A percentile compares a stretch with the other conserved stretches of the same genome.
Evolutionary conservation across 2,797 vertebrate species (phyloP).

Genomic region (Bradypodion pumilum): DNA sequence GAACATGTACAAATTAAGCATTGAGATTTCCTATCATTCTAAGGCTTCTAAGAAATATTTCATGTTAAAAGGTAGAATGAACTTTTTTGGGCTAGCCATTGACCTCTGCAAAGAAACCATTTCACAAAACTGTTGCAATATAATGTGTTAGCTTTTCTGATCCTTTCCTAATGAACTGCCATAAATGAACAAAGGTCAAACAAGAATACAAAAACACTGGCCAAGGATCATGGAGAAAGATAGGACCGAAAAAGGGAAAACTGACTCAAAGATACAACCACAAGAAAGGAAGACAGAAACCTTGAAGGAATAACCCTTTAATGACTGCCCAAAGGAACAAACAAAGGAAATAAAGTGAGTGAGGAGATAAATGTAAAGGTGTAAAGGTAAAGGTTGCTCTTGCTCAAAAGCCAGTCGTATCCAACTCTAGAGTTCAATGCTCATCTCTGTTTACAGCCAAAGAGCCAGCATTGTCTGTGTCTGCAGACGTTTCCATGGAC

Average conservation of each 20-base stretch:
- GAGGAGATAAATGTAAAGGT: neutral
- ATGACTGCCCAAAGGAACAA: neutral
- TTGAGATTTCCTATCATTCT: neutral
- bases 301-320: neutral
- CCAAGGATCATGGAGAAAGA: neutral
- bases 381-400: no score
- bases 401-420: no score
- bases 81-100: neutral
- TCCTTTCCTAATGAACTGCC: neutral
- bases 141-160: neutral
- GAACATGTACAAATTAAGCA: neutral
- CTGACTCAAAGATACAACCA: neutral
- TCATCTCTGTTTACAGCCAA: no score
- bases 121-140: slow-evolving; percentile 3
- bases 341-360: neutral
- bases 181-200: neutral
- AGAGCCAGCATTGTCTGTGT: no score
- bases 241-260: neutral
- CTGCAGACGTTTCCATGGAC: no score
- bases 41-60: neutral
- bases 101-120: neutral
- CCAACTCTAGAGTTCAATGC: no score
- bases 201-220: neutral
- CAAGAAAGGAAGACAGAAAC: neutral
- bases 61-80: neutral